Conservation (phyloP, 2,113 vertebrate species). For the Puffinus mauretanicus region DNA sequence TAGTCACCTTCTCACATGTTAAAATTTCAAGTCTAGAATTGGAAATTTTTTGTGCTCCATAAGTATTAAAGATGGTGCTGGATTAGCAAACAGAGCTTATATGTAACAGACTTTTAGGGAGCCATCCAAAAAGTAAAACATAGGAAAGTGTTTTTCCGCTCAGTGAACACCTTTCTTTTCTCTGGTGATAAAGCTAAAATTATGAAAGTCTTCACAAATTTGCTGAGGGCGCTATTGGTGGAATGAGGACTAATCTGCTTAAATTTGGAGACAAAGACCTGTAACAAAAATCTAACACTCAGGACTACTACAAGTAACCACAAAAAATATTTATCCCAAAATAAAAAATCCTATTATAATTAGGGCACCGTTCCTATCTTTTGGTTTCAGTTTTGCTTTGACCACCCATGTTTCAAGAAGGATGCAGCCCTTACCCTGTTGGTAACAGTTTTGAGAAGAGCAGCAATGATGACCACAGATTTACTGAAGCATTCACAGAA, state of each 20-base stretch:
- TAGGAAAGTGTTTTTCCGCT: not conserved
- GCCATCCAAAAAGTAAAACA: not conserved
- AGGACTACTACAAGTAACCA: not conserved
- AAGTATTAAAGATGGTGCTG: not conserved
- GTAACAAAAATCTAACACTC: not conserved
- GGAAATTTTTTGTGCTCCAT: not conserved
- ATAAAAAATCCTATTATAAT: not conserved
- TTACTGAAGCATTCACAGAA: not conserved
- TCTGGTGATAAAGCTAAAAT: not conserved
- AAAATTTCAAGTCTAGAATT: not conserved
- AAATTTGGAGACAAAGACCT: not conserved
- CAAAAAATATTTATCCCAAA: not conserved
- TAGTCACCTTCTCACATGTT: not conserved
- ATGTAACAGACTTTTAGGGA: not conserved
- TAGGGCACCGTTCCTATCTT: not conserved
- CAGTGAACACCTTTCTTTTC: not conserved
- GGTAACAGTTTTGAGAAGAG: not conserved
- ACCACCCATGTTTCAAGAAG: not conserved
- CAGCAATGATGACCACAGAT: not conserved
- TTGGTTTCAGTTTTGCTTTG: not conserved
- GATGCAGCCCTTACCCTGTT: not conserved
- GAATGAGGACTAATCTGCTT: not conserved
- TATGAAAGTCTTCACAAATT: not conserved
- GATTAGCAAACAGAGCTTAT: not conserved
- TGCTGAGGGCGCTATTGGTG: not conserved